These are phyloP conservation scores for Galeopterus variegatus DNA, from an alignment of 2,113 vertebrate genomes.

Conservation along the genomic window DNA sequence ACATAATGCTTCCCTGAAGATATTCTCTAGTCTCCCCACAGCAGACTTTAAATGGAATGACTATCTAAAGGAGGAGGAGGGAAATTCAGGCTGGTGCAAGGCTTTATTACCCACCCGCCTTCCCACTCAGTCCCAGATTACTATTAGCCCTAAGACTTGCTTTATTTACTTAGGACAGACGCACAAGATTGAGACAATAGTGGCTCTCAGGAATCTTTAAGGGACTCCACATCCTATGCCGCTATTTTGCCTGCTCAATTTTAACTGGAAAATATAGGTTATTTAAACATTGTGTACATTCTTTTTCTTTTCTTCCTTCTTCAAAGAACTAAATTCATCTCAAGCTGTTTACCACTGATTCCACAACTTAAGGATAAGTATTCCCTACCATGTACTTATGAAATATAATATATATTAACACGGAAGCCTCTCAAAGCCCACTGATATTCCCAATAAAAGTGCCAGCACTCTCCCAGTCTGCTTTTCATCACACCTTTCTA, in stretches of 20 bases:
- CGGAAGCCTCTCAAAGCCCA: conserved; percentile 33
- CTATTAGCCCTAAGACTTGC: neutral
- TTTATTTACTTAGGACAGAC: conserved; percentile 59
- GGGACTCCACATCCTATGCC: neutral
- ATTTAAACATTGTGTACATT: conserved; percentile 46
- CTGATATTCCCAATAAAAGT: conserved; percentile 6
- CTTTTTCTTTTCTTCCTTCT: conserved; percentile 48
- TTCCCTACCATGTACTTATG: neutral
- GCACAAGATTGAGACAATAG: neutral
- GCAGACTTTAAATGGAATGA: conserved; percentile 49
- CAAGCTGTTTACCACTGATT: conserved; percentile 17
- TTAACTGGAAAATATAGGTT: conserved; percentile 7
- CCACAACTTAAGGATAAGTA: conserved; percentile 10
- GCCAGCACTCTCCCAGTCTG: neutral
- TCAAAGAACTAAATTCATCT: conserved; percentile 43
- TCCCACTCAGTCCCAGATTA: neutral
- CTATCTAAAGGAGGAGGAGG: neutral
- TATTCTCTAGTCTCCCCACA: conserved; percentile 8
- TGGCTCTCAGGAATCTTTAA: conserved; percentile 6
- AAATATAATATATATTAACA: neutral
- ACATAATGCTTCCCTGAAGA: conserved; percentile 57
- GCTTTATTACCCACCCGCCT: neutral
- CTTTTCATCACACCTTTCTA: conserved; percentile 37
- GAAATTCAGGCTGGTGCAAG: conserved; percentile 5
- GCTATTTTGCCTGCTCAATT: conserved; percentile 32